phyloP scores from a whole-genome alignment of 1,140 invertebrate species.

The Euschistus heros region DNA sequence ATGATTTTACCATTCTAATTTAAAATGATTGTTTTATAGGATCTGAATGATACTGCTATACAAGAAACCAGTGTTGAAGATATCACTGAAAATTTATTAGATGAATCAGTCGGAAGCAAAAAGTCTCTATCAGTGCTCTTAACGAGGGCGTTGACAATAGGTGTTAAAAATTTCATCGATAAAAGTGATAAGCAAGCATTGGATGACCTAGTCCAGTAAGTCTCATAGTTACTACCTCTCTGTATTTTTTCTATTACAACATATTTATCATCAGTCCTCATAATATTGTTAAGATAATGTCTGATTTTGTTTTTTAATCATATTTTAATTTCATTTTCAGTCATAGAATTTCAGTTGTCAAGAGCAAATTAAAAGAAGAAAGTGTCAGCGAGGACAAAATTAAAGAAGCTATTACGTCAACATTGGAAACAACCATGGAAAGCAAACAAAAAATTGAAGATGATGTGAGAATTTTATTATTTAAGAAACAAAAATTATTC shows the following conservation, averaged over 20 bases:
- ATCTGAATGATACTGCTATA: not conserved
- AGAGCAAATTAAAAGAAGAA: constrained; percentile 10
- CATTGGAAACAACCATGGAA: not conserved
- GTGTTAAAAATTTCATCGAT: not conserved
- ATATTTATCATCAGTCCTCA: not conserved
- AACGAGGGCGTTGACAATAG: not conserved
- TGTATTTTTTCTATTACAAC: not conserved
- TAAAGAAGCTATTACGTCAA: not conserved
- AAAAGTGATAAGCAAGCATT: not conserved
- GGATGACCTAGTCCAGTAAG: not conserved
- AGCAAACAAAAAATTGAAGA: constrained; percentile 1
- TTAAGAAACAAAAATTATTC: not conserved
- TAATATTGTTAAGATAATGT: not conserved
- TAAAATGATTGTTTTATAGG: not conserved
- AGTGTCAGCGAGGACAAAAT: constrained; percentile 11
- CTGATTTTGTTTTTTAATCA: not conserved
- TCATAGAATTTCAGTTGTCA: not conserved
- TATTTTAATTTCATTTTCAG: constrained; percentile 6
- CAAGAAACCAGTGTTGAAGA: not conserved
- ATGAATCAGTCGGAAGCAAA: not conserved
- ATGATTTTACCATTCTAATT: not conserved
- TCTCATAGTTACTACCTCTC: not conserved
- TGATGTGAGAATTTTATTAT: not conserved
- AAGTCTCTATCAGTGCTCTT: not conserved
- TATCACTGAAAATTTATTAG: constrained; percentile 5